Base-by-base conservation (phyloP, 2,888 invertebrate species). In the Agrotis segetum region DNA sequence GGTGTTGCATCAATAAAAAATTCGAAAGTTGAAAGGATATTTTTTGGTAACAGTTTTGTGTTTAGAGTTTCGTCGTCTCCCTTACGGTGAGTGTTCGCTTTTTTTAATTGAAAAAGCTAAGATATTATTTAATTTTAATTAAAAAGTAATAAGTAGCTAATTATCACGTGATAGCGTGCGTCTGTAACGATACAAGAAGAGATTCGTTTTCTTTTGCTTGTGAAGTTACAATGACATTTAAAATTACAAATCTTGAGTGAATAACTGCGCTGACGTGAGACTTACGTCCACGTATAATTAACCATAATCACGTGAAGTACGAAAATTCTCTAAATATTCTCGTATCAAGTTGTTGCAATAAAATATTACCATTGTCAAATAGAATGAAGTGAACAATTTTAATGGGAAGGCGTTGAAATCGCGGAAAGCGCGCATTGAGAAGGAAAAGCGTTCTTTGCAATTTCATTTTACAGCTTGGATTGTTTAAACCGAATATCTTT, bases 71-170 rank as follows among this genome's bases (percentile, higher is more conserved):
- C 88, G 85, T 94, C 92, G 93, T 91, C 85, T 88, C 82, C 82
- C 79, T 89, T 89, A 88, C 94, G 95, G 95, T 95, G 77, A 95
- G 95, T 93, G 19, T 40, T 49, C 40, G 11, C 24, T 56, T 55
- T 17, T 72, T 40, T 66, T 66, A 13, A 17, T 14, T 58, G n/a
- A 19, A 16, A 16, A 55, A 50, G 29, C 9, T 13, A 2, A 63
- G 3, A 16, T 59, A 11, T 16, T 17, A n/a, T 52, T 49, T 17
- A 14, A 53, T 61, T 63, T 72, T 29, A 71, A 75, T 71, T 73
- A 70, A 63, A 59, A 76, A 76, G 34, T 52, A 63, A 73, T 67
- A 71, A n/a, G 68, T 68, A 21, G 49, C 34, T 60, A 72, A 66
- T 62, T 68, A 69, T 77, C 71, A 67, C 79, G 77, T 79, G 79